Evolutionary conservation across 2,888 invertebrate species (phyloP).

Genomic region (Schizaphis graminum): DNA sequence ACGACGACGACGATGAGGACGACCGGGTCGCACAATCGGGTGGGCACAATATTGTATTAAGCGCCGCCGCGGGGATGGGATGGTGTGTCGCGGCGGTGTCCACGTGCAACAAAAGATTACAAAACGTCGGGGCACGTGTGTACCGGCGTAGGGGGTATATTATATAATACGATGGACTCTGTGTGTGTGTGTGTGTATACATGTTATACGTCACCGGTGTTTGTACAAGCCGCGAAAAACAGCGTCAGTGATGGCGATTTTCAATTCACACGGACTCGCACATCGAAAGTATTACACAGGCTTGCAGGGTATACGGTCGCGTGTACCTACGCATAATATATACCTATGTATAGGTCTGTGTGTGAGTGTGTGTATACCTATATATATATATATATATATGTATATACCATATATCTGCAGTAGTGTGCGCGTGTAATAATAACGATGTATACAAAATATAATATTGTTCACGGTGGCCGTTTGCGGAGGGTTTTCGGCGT

Average conservation of each 20-base stretch:
- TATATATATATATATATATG: not conserved
- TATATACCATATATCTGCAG: too few relatives aligned
- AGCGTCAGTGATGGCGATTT: not conserved
- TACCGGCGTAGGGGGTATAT: not conserved
- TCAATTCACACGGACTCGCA: constrained; percentile 51
- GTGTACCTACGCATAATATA: not conserved
- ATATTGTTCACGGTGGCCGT: not conserved
- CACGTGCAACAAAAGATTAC: constrained; percentile 57
- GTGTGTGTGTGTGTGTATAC: rapidly evolving
- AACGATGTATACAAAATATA: not conserved
- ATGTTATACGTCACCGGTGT: constrained; percentile 29
- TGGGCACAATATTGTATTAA: constrained; percentile 40
- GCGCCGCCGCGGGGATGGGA: constrained; percentile 52
- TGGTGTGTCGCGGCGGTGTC: not conserved
- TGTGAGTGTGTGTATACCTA: not conserved
- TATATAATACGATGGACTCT: not conserved
- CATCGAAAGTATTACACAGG: not conserved
- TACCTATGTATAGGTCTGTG: not conserved
- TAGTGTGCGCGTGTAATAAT: not conserved
- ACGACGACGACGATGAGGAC: not conserved
- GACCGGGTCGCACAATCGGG: constrained; percentile 15
- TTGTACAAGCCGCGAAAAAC: constrained; percentile 60
- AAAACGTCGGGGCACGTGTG: constrained; percentile 59
- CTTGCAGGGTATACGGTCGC: not conserved
- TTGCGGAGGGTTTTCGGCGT: not conserved